Evolutionary conservation across 2,113 vertebrate species (phyloP), one percentile per base, ranked within the genome.

Genomic region (Hipposideros armiger): DNA sequence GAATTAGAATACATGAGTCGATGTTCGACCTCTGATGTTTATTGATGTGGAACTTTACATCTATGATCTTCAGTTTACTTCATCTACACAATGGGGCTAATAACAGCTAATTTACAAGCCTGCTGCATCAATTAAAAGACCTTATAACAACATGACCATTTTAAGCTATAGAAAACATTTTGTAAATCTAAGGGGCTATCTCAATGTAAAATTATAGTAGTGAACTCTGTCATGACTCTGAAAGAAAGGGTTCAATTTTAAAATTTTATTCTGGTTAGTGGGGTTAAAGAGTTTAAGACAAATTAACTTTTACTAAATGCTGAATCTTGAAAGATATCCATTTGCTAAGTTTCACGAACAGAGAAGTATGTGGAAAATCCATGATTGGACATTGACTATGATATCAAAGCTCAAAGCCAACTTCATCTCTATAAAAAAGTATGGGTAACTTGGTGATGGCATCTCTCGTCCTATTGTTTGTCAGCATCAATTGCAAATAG

Each of bases 51-150:
- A 62, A 58, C 30, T 95, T 72, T 64, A 81, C 88, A 94, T 93
- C 36, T 16, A 83, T 67, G 45, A 62, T 4, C 26, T 47, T 87
- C 17, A 70, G 16, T 90, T 89, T 74, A 64, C 28, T 88, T 96
- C 22, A 70, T 86, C 26, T 64, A 32, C 22, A 95, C 95, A 97
- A 78, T 91, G 16, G 69, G 36, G 83, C 26, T 45, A 54, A 17
- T 52, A 69, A 73, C 26, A 91, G 56, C 30, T 86, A 81, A 52
- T 3, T 87, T 82, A 60, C 7, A 86, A 10, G 13, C 83, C 45
- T 95, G 8, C n/a, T 60, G 2, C 74, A 26, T 91, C 83, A 90
- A 85, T 69, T 80, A 87, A 92, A 80, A 81, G 47, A 64, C 11
- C 11, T 8, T 52, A 45, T 73, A 70, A 60, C 16, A 78, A 32